phyloP scores from a whole-genome alignment of 2,888 invertebrate species.

The Platynereis dumerilii region DNA sequence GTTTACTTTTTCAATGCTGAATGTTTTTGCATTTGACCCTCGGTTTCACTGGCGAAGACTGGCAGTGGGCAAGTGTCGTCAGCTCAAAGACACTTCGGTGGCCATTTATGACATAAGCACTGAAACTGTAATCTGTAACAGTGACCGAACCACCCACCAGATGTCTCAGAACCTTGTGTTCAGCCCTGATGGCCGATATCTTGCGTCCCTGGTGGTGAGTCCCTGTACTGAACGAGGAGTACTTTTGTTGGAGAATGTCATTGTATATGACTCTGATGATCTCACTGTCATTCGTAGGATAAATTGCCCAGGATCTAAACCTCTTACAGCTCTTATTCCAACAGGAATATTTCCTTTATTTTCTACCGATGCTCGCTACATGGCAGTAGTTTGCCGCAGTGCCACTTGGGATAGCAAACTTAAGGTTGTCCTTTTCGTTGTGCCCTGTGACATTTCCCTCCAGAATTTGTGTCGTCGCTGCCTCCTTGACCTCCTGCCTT shows the following conservation, averaged over 20 bases:
- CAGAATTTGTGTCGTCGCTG: constrained; percentile 8
- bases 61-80: neutral
- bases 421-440: neutral
- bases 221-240: neutral
- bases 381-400: neutral
- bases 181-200: constrained; percentile 7
- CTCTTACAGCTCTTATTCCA: neutral
- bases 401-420: neutral
- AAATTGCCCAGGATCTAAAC: neutral
- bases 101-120: neutral
- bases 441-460: neutral
- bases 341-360: constrained; percentile 1
- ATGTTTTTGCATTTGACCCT: constrained; percentile 10
- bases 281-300: neutral
- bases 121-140: neutral
- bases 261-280: constrained; percentile 7
- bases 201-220: constrained; percentile 3
- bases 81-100: neutral
- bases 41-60: neutral
- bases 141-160: neutral
- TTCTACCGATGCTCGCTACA: constrained; percentile 3
- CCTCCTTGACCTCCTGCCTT: neutral
- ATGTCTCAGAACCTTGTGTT: constrained; percentile 16
- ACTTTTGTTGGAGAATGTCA: neutral
- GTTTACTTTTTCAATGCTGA: neutral